Percentiles rank a stretch among this genome's conserved stretches.
phyloP scores from a whole-genome alignment of 2,797 vertebrate genomes.

The Amniataba percoides region DNA sequence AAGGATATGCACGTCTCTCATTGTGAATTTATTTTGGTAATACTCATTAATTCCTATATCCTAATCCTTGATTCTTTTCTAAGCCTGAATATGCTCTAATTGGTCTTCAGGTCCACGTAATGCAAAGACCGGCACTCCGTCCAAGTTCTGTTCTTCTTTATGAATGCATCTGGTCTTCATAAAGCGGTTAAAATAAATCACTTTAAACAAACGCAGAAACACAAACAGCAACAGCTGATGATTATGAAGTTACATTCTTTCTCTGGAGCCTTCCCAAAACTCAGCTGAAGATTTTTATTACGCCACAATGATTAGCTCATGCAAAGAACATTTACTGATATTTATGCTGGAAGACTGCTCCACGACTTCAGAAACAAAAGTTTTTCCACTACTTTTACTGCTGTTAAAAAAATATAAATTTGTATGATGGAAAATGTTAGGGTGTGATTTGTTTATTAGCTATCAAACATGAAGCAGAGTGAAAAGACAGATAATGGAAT shows the following conservation, averaged over 20 bases:
- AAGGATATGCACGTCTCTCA: conserved; percentile 6
- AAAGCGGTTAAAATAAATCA: conserved; percentile 25
- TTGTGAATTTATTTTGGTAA: conserved; percentile 23
- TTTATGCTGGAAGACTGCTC: conserved; percentile 16
- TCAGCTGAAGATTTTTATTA: conserved; percentile 6
- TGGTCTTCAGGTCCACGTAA: background rate
- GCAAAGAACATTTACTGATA: conserved; percentile 29
- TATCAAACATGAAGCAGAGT: background rate
- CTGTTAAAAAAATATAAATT: background rate
- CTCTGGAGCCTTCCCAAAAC: conserved; percentile 18
- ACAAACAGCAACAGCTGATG: conserved; percentile 34
- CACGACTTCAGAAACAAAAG: background rate
- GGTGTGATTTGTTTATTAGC: background rate
- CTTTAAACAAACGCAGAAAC: conserved; percentile 27
- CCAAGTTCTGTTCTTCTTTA: conserved; percentile 8
- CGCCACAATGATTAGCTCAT: conserved; percentile 35
- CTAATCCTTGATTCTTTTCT: conserved; percentile 34
- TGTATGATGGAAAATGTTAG: background rate
- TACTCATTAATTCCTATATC: conserved; percentile 1
- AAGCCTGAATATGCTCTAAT: background rate
- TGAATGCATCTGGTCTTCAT: conserved; percentile 37
- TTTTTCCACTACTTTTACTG: background rate
- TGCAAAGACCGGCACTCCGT: background rate
- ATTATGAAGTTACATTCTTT: conserved; percentile 27
- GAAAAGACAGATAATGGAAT: background rate